These are phyloP conservation scores for Micromys minutus DNA, from an alignment of 2,113 vertebrate genomes.

Conservation along the genomic window DNA sequence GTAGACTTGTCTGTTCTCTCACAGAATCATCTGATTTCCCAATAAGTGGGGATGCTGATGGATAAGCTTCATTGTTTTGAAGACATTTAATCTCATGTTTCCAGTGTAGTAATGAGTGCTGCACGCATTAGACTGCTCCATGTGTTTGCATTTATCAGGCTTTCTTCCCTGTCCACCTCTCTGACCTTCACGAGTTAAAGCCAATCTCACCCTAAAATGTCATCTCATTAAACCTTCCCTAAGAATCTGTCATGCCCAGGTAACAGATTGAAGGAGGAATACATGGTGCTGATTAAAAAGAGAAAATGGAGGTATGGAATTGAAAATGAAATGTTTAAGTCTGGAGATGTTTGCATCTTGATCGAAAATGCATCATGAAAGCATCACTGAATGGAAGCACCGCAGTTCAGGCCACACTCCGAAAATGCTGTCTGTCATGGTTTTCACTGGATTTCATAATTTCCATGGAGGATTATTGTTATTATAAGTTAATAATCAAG, in stretches of 20 bases:
- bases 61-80: conserved; percentile 33
- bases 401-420: not conserved
- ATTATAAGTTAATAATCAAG: not conserved
- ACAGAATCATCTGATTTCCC: not conserved
- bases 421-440: not conserved
- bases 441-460: not conserved
- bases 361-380: not conserved
- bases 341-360: not conserved
- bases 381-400: not conserved
- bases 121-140: not conserved
- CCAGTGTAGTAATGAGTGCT: not conserved
- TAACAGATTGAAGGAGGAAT: not conserved
- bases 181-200: conserved; percentile 42
- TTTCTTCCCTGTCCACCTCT: not conserved
- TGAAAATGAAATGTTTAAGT: not conserved
- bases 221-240: not conserved
- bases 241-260: not conserved
- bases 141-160: not conserved
- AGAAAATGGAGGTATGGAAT: not conserved
- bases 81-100: conserved; percentile 55
- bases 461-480: not conserved
- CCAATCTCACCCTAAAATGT: not conserved
- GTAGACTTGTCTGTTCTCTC: not conserved
- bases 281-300: not conserved
- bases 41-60: not conserved